These are phyloP conservation scores for Drosophila kikkawai DNA, from an alignment of 1,140 invertebrate genomes.

Conservation along the genomic window DNA sequence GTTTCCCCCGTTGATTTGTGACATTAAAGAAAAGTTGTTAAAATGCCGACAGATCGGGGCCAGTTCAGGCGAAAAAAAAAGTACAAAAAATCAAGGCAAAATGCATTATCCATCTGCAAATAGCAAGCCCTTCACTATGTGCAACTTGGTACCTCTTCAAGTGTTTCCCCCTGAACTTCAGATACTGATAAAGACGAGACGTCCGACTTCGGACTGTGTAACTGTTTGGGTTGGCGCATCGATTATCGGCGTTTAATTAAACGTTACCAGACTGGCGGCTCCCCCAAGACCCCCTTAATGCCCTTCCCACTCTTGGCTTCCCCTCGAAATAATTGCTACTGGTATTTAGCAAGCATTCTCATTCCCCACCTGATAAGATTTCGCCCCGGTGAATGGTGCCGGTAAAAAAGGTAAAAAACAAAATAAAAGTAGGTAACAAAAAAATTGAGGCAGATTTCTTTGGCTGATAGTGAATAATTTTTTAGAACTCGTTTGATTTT, in stretches of 20 bases:
- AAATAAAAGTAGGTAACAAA: slow-evolving; percentile 57
- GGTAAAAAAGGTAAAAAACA: slow-evolving; percentile 26
- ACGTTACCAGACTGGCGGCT: slow-evolving; percentile 49
- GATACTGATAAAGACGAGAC: slow-evolving; percentile 50
- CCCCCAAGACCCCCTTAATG: not conserved
- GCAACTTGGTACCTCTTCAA: not conserved
- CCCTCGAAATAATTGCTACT: slow-evolving; percentile 74
- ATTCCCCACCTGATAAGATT: slow-evolving; percentile 57
- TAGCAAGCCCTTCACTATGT: slow-evolving; percentile 21
- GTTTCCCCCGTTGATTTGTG: slow-evolving; percentile 80
- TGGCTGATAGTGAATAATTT: slow-evolving; percentile 63
- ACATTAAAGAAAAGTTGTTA: slow-evolving; percentile 78
- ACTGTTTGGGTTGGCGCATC: slow-evolving; percentile 70
- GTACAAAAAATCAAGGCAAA: slow-evolving; percentile 1
- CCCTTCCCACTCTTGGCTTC: slow-evolving; percentile 8
- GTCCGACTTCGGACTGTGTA: slow-evolving; percentile 38
- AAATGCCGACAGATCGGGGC: slow-evolving; percentile 60
- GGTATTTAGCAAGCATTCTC: slow-evolving; percentile 78
- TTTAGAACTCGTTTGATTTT: slow-evolving; percentile 71
- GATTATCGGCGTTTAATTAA: slow-evolving; percentile 82
- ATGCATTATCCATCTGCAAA: slow-evolving; percentile 38
- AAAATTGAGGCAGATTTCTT: slow-evolving; percentile 74
- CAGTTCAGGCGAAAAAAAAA: not conserved
- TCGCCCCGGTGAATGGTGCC: slow-evolving; percentile 31
- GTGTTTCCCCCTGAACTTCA: slow-evolving; percentile 66